Base-by-base conservation (phyloP, 2,797 vertebrate species). In the Nothura maculosa region DNA sequence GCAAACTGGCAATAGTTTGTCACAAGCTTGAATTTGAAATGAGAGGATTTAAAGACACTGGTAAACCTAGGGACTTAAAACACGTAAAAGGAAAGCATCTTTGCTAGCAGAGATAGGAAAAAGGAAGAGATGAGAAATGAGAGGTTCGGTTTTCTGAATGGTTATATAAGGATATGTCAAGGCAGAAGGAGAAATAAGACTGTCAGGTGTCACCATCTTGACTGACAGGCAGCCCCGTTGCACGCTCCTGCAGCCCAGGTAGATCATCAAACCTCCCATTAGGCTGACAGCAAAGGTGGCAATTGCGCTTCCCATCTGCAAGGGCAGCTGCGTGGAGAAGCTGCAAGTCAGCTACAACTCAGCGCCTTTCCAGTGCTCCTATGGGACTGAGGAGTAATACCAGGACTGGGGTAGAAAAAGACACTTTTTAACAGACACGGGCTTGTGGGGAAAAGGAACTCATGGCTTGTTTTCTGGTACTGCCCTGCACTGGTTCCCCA, bases 251-350 rank as follows among this genome's bases (percentile, higher is more conserved):
- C 47, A 47, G 19, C 12, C 17, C 70, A 40, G 81, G 10, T 10
- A 4, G 52, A 28, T 28, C 69, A 40, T 60, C 50, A 36, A 4
- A 47, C 10, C 20, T 27, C 6, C 28, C 0, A 0, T 8, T 66
- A 36, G 48, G 11, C 76, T 69, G 36, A 14, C n/a, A 69, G 73
- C 28, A 19, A 57, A 40, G 20, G 22, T 12, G 22, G 12, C 12
- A 36, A 15, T 52, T 45, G 30, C 21, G 83, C 20, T 85, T 69
- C 13, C 50, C 47, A 10, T 60, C 64, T 83, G 9, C 66, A 24
- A 64, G 79, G 63, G 13, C 77, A 58, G 18, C 27, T 52, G 34
- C 5, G 11, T 60, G 15, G 17, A 55, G 21, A 20, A 72, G 17
- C 22, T 78, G 30, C n/a, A 63, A 47, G 2, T 38, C 24, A 66